phyloP scores from a whole-genome alignment of 2,888 invertebrate genomes.

The Synergus japonicus region DNA sequence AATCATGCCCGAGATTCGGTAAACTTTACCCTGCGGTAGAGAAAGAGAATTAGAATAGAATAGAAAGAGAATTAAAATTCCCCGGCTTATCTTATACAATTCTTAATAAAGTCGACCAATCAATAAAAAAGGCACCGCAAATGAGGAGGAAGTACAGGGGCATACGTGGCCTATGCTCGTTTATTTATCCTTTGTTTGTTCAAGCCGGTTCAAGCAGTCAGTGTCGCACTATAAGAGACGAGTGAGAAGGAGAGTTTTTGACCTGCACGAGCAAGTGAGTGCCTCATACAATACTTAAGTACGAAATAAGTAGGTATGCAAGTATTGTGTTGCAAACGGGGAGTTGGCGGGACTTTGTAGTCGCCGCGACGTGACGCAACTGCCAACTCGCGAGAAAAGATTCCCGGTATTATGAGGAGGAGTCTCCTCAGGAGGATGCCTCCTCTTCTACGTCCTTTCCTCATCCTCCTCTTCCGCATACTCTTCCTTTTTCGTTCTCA shows the following conservation, averaged over 20 bases:
- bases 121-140: conserved; percentile 27
- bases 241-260: conserved; percentile 40
- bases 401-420: conserved; percentile 70
- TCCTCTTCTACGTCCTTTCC: conserved; percentile 46
- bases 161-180: conserved; percentile 42
- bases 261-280: conserved; percentile 46
- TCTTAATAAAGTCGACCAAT: not conserved
- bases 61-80: not conserved
- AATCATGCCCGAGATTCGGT: not conserved
- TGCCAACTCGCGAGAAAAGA: conserved; percentile 72
- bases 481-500: conserved; percentile 42
- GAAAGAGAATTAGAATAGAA: too few species aligned
- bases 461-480: conserved; percentile 50
- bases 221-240: conserved; percentile 25
- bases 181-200: conserved; percentile 51
- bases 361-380: conserved; percentile 77
- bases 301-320: conserved; percentile 68
- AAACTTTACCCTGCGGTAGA: too few species aligned
- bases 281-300: conserved; percentile 63
- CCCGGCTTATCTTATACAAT: not conserved
- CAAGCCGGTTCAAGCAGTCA: conserved; percentile 40
- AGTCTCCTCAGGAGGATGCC: conserved; percentile 48
- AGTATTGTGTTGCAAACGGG: conserved; percentile 61
- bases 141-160: conserved; percentile 30
- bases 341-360: conserved; percentile 72